Evolutionary conservation across 1,140 invertebrate species (phyloP), one percentile per base, ranked within the genome.

Genomic region (Heliconius himera): DNA sequence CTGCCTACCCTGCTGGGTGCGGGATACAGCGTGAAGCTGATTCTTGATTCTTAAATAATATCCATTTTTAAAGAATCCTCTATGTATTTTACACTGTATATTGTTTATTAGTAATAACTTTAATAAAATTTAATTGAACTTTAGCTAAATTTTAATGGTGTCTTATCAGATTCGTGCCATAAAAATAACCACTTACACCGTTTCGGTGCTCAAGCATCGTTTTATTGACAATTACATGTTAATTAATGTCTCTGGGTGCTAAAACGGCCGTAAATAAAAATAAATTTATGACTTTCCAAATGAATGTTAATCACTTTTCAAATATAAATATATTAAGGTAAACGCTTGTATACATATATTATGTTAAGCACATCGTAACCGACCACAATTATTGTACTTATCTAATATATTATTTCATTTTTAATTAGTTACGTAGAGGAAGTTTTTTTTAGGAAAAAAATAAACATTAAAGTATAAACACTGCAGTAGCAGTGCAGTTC

Each of bases 401-500:
- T 66, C 60, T 66, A 66, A 66, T 66, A 66, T 66, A 66, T 26
- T 66, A 66, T 66, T 66, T 66, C 26, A 66, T 66, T 66, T 66
- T 66, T 66, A 66, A 66, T 66, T 4, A 29, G 22, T 66, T 66
- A 66, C 60, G 56, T 29, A 36, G 6, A 36, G 33, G 33, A 36
- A 36, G 33, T 36, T 36, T 36, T 36, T 36, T 36, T 36, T 6
- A 36, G 33, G 33, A 36, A 36, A 36, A 36, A 36, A 36, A 6
- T 36, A 26, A 26, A 26, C 26, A 26, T 26, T 26, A 26, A 36
- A 36, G 33, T 36, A n/a, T n/a, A n/a, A n/a, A n/a, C n/a, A n/a
- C n/a, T n/a, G n/a, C n/a, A n/a, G n/a, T n/a, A n/a, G 4, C 5
- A 33, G 33, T 33, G 33, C 33, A 33, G 33, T 5, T 36, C 33